Base-by-base conservation (phyloP, 1,140 invertebrate species). In the Megathymus violae region DNA sequence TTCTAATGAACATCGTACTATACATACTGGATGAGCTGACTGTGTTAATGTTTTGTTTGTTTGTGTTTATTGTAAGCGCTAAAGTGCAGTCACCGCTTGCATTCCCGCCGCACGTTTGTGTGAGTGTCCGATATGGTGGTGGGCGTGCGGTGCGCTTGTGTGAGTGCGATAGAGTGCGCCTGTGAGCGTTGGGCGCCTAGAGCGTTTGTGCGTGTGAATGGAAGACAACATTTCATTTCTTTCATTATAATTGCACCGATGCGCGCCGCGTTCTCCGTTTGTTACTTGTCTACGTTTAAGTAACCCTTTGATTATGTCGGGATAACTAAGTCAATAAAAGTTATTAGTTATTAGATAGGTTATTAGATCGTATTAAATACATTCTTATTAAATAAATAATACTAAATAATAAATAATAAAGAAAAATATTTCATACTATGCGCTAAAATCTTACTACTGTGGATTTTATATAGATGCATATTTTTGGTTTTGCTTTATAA, bases 51-150 rank as follows among this genome's bases (percentile, higher is more conserved):
- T 84, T 82, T 87, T 88, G 84, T 88, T 89, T 91, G 80, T 91
- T 88, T 91, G 83, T 91, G 77, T 91, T 91, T 89, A 88, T 85
- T 87, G 84, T 87, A 85, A 80, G 76, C 85, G 82, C 74, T 85
- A 82, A 87, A 91, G 86, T 91, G 88, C 88, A 91, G 86, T 91
- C 88, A 91, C 86, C 88, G 88, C 86, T 77, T 89, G 88, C 88
- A 91, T 89, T 91, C 86, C 82, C 86, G 82, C 61, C 68, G 74
- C 68, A 62, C 44, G 72, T 40, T 67, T 58, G 81, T 88, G 82
- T 87, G 80, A 75, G 84, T 78, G 75, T 44, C 7, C 9, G 60
- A n/a, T 51, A 22, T 13, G 25, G 7, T 61, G 11, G 76, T 85
- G 82, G 82, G 80, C 72, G 84, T 78, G 72, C 50, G 44, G 15